Conservation (phyloP, 2,113 vertebrate species). For the Cheilinus undulatus region DNA sequence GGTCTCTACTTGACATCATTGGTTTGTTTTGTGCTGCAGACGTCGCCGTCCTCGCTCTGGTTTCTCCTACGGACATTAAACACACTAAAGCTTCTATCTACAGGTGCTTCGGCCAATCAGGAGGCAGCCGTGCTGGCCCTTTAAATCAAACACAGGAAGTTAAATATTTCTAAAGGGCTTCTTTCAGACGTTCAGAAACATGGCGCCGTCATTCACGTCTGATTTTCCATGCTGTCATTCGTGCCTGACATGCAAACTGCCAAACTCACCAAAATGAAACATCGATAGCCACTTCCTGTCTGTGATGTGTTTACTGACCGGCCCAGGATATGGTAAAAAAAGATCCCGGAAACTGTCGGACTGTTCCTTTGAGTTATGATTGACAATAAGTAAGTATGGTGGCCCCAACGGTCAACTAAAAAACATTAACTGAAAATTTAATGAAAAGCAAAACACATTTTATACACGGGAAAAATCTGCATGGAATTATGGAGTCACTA, state of each 20-base stretch:
- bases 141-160: neutral
- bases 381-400: no score
- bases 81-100: slow-evolving; percentile 33
- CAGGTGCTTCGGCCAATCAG: slow-evolving; percentile 28
- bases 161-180: neutral
- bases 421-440: no score
- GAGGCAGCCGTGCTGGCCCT: slow-evolving; percentile 2
- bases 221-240: slow-evolving; percentile 25
- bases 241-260: slow-evolving; percentile 24
- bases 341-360: neutral
- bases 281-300: neutral
- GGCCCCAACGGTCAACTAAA: no score
- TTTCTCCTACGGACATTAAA: slow-evolving; percentile 27
- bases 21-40: slow-evolving; percentile 18
- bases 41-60: neutral
- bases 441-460: no score
- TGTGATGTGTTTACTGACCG: neutral
- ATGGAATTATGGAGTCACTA: no score
- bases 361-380: neutral
- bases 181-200: neutral
- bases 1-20: slow-evolving; percentile 63
- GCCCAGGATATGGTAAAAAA: neutral
- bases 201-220: neutral
- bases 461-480: no score
- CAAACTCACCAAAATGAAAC: no score